Percentiles rank a stretch among this genome's conserved stretches.
Conservation (phyloP, 2,888 invertebrate species). For the Hedychridium roseum region DNA sequence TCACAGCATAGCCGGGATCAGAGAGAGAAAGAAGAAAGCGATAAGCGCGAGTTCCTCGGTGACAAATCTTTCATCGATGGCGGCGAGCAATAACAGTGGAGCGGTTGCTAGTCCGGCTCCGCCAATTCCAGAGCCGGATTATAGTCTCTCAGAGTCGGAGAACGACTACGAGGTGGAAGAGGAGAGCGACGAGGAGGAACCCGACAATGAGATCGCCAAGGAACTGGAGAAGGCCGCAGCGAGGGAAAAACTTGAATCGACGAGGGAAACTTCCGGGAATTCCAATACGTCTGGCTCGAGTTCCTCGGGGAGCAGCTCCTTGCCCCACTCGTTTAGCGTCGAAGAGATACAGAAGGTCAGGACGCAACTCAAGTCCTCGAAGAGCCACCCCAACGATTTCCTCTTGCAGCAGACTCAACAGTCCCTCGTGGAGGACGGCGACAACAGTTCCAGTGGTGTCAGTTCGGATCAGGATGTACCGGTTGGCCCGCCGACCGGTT, state of each 20-base stretch:
- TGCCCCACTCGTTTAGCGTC: constrained; percentile 86
- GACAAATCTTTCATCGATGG: constrained; percentile 55
- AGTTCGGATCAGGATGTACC: constrained; percentile 84
- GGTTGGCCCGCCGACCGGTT: constrained; percentile 66
- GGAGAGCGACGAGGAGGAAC: constrained; percentile 71
- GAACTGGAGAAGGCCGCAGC: constrained; percentile 67
- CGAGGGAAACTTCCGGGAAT: constrained; percentile 64
- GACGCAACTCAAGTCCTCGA: constrained; percentile 84
- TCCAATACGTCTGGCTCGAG: constrained; percentile 61
- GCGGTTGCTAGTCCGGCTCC: constrained; percentile 64
- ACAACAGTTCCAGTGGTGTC: constrained; percentile 88
- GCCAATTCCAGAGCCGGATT: constrained; percentile 92
- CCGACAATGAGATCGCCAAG: constrained; percentile 64
- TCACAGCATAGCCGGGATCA: constrained; percentile 55
- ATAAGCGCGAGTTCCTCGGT: constrained; percentile 60
- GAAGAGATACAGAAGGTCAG: constrained; percentile 90
- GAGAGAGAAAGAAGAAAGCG: constrained; percentile 62
- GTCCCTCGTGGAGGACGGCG: constrained; percentile 75
- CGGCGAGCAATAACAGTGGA: constrained; percentile 23
- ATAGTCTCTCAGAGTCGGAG: constrained; percentile 88
- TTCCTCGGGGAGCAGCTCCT: constrained; percentile 73
- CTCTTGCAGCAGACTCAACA: constrained; percentile 65
- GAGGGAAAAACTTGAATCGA: constrained; percentile 60
- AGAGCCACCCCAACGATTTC: constrained; percentile 87
- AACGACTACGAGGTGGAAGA: constrained; percentile 71